Evolutionary conservation across 2,113 vertebrate species (phyloP).

Genomic region (Hypanus sabinus): DNA sequence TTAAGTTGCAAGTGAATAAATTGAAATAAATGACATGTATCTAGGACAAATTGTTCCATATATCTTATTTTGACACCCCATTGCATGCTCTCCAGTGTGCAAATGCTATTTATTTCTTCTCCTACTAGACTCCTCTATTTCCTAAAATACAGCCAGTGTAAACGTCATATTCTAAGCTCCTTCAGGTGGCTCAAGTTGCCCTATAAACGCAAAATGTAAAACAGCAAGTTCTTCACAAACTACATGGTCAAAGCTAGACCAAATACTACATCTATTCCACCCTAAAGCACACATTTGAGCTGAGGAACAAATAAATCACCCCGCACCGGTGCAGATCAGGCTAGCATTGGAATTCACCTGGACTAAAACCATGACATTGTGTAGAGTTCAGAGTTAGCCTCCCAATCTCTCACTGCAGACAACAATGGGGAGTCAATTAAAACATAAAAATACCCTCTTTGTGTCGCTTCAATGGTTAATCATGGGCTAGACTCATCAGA

Average conservation of each 20-base stretch:
- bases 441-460: neutral
- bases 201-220: neutral
- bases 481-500: neutral
- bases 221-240: neutral
- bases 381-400: neutral
- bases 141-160: neutral
- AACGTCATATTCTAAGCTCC: neutral
- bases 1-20: neutral
- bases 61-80: neutral
- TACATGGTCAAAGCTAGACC: neutral
- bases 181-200: neutral
- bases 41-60: neutral
- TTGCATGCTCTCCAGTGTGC: neutral
- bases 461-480: neutral
- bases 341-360: neutral
- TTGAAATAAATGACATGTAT: neutral
- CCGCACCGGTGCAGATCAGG: neutral
- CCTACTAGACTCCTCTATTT: neutral
- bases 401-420: neutral
- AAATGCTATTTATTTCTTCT: neutral
- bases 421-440: neutral
- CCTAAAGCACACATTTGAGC: neutral
- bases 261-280: slow-evolving; percentile 8
- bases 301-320: neutral
- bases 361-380: neutral